A percentile compares a stretch with the other conserved stretches of the same genome.
Conservation (phyloP, 2,797 vertebrate species). For the Pangasius djambal region DNA sequence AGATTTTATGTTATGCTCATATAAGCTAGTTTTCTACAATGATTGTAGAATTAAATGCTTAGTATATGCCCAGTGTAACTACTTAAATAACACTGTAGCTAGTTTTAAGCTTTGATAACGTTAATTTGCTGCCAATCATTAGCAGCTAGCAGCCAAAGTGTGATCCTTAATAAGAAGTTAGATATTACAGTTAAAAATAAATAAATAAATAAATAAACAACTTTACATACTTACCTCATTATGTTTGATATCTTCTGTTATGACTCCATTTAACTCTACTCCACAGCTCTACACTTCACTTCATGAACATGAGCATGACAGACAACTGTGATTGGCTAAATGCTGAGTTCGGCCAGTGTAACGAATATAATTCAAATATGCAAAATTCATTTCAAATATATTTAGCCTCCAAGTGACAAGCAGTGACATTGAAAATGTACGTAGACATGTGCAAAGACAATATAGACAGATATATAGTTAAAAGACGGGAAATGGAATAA, state of each 20-base stretch:
- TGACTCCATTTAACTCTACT: not conserved
- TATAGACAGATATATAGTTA: not conserved
- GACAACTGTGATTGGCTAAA: not conserved
- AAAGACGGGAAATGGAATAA: not conserved
- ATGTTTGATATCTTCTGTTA: not conserved
- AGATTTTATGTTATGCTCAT: no score
- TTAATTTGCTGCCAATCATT: not conserved
- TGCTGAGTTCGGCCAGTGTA: not conserved
- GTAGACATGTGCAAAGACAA: no score
- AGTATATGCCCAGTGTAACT: not conserved
- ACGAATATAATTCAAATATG: not conserved
- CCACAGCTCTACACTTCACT: not conserved
- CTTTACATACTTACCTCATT: not conserved
- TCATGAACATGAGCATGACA: not conserved
- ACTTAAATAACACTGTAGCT: not conserved
- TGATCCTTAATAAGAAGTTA: not conserved
- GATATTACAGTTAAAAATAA: not conserved
- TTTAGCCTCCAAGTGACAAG: not conserved
- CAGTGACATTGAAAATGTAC: not conserved
- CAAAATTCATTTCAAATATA: not conserved
- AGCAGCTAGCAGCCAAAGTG: not conserved
- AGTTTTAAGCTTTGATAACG: not conserved
- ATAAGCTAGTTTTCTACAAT: not conserved
- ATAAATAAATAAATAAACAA: not conserved
- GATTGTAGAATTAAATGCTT: not conserved